These are phyloP conservation scores for Acholoe squamosa DNA, from an alignment of 2,888 invertebrate species.

Conservation along the genomic window DNA sequence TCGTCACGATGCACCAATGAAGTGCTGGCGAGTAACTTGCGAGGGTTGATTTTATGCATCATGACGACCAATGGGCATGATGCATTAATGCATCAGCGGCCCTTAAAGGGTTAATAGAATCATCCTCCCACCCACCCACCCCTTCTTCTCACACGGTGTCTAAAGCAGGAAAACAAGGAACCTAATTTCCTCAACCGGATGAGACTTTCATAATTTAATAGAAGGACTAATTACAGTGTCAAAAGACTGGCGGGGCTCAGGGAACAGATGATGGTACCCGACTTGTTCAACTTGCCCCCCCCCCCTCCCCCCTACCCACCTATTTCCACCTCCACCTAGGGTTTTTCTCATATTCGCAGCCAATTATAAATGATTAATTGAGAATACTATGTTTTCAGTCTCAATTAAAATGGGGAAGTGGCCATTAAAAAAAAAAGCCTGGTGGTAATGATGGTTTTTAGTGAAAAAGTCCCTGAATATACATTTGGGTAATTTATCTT, in stretches of 20 bases:
- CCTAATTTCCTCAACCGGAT: constrained; percentile 57
- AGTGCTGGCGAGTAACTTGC: no score
- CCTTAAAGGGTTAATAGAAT: no score
- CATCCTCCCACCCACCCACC: not conserved
- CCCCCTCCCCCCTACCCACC: constrained; percentile 6
- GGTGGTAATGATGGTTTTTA: constrained; percentile 48
- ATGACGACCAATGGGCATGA: no score
- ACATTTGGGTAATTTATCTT: constrained; percentile 45
- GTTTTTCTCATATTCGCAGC: constrained; percentile 57
- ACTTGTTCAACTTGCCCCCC: no score
- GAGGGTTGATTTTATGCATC: no score
- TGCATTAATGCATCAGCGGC: no score
- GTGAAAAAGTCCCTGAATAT: constrained; percentile 34
- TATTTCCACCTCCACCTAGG: constrained; percentile 17
- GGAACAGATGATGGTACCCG: constrained; percentile 37
- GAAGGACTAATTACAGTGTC: constrained; percentile 56
- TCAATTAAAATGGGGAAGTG: constrained; percentile 57
- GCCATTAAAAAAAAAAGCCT: constrained; percentile 4
- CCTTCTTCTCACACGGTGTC: constrained; percentile 23
- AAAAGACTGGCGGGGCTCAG: constrained; percentile 1
- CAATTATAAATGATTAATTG: constrained; percentile 61
- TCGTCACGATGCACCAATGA: no score
- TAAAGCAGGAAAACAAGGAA: constrained; percentile 53
- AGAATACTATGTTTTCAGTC: constrained; percentile 56
- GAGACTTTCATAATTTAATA: constrained; percentile 58